These are phyloP conservation scores for Fundulus diaphanus DNA, from an alignment of 2,797 vertebrate genomes.

Conservation along the genomic window DNA sequence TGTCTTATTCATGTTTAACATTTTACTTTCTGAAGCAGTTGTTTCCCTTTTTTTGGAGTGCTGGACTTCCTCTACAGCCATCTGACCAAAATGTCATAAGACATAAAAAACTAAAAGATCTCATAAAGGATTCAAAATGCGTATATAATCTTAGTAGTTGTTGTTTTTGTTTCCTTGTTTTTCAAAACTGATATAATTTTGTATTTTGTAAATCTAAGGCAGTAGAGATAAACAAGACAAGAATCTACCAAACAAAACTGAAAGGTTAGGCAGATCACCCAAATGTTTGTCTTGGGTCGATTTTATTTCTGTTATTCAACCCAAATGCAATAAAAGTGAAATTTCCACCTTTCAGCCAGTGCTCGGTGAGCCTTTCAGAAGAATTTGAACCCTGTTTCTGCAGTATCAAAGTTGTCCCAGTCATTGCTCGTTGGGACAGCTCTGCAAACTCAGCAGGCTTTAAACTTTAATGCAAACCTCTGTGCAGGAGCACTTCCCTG, in stretches of 20 bases:
- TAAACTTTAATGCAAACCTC: slow-evolving; percentile 61
- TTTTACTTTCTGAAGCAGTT: not conserved
- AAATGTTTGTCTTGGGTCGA: not conserved
- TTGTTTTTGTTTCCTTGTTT: not conserved
- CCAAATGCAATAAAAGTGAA: not conserved
- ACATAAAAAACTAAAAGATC: not conserved
- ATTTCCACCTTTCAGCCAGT: not conserved
- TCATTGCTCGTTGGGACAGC: slow-evolving; percentile 35
- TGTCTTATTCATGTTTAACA: not conserved
- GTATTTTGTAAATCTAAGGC: not conserved
- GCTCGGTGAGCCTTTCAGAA: not conserved
- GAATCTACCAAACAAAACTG: not conserved
- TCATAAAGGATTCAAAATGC: not conserved
- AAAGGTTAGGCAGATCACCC: not conserved
- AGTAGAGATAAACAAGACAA: not conserved
- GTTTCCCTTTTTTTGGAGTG: not conserved
- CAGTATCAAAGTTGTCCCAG: slow-evolving; percentile 26
- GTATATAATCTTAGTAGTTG: too few relatives aligned
- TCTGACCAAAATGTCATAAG: not conserved
- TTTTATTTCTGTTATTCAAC: not conserved
- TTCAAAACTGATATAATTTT: not conserved
- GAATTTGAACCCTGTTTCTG: not conserved
- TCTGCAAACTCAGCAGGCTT: slow-evolving; percentile 58
- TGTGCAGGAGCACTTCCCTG: slow-evolving; percentile 36
- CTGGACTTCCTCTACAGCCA: not conserved